Evolutionary conservation across 2,888 invertebrate genomes (phyloP).

Genomic region (Salticus scenicus): DNA sequence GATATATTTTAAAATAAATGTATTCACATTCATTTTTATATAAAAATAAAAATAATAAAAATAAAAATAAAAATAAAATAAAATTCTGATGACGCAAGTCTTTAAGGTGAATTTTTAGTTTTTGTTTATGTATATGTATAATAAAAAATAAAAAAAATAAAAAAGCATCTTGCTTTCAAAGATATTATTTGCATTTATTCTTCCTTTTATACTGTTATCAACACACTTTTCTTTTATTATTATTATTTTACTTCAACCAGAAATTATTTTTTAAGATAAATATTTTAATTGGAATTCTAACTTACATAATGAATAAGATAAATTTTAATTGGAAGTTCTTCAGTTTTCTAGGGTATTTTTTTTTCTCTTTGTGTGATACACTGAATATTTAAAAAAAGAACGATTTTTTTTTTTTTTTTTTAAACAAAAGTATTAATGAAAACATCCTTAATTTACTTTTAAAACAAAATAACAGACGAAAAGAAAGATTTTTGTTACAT

Average conservation of each 20-base stretch:
- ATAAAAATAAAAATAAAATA: background rate
- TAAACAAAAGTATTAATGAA: no score
- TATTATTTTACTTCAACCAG: no score
- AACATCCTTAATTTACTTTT: no score
- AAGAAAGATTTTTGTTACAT: no score
- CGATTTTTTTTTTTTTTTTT: no score
- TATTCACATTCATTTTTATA: background rate
- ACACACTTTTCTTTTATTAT: no score
- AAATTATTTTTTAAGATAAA: constrained; percentile 24
- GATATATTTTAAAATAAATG: background rate
- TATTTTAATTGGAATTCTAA: constrained; percentile 59
- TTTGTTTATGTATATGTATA: no score
- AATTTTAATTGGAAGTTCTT: constrained; percentile 27
- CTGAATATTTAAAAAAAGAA: no score
- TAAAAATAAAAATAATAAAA: background rate
- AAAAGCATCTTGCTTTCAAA: background rate
- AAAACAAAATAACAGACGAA: no score
- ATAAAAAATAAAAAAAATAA: no score
- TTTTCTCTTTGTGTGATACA: background rate
- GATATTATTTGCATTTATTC: no score
- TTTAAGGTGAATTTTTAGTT: background rate
- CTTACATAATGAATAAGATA: constrained; percentile 34
- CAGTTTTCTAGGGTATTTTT: background rate
- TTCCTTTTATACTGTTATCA: no score
- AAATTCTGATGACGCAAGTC: background rate